Evolutionary conservation across 2,888 invertebrate genomes (phyloP).

Genomic region (Campoplex nolae): DNA sequence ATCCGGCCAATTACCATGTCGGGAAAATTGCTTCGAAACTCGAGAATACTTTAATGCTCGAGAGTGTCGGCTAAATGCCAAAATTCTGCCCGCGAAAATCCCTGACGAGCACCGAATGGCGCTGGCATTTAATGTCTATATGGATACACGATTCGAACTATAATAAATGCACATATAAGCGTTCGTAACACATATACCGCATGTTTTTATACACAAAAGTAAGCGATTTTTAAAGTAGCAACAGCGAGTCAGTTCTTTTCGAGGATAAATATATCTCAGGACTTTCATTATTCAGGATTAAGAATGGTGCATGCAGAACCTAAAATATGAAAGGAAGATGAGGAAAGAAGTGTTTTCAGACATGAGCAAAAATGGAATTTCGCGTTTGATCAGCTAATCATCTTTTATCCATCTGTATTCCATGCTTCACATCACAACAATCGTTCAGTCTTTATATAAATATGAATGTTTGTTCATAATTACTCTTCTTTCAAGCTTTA

Average conservation of each 20-base stretch:
- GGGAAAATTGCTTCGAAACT: background rate
- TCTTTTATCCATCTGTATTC: too few relatives aligned
- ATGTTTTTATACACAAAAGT: background rate
- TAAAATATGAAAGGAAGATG: background rate
- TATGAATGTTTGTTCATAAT: background rate
- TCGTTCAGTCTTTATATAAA: background rate
- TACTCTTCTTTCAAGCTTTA: background rate
- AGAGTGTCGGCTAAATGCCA: conserved; percentile 37
- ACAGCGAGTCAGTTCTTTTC: background rate
- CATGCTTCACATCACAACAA: background rate
- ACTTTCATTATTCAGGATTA: too few relatives aligned
- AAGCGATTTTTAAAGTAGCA: background rate
- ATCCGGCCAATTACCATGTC: background rate
- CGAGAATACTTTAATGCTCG: conserved; percentile 1
- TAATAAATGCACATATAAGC: background rate
- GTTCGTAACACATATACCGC: background rate
- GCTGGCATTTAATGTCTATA: background rate
- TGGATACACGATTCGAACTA: background rate
- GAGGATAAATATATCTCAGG: background rate
- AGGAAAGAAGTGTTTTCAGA: background rate
- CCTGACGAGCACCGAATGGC: background rate
- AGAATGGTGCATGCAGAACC: background rate
- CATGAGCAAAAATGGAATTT: background rate
- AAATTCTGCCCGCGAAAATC: conserved; percentile 24
- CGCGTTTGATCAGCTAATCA: background rate